Evolutionary conservation across 2,113 vertebrate species (phyloP).

Genomic region (Megaceryle maxima): DNA sequence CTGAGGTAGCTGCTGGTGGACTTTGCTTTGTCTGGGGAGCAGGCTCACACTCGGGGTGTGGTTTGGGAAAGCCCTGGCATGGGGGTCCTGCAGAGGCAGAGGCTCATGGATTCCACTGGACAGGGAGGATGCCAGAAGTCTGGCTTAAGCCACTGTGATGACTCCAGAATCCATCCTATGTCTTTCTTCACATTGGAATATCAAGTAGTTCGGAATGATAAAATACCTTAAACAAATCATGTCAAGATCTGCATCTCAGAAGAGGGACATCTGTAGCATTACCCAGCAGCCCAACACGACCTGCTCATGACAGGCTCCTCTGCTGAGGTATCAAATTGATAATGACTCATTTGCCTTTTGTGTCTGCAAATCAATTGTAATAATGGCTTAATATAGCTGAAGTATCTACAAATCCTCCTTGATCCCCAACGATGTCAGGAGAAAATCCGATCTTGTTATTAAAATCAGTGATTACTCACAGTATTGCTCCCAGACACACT

Average conservation of each 20-base stretch:
- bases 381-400: slow-evolving; percentile 63
- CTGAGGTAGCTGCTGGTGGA: not conserved
- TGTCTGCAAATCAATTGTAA: slow-evolving; percentile 43
- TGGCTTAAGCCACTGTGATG: not conserved
- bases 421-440: slow-evolving; percentile 19
- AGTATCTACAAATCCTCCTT: slow-evolving; percentile 63
- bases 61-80: not conserved
- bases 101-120: accelerated
- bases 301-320: not conserved
- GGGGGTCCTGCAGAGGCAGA: not conserved
- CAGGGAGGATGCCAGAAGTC: not conserved
- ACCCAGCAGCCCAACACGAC: not conserved
- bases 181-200: not conserved
- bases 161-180: not conserved
- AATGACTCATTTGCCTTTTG: slow-evolving; percentile 44
- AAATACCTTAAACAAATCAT: not conserved
- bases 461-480: slow-evolving; percentile 40
- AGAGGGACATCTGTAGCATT: not conserved
- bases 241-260: not conserved
- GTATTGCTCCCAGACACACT: not conserved
- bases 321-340: not conserved
- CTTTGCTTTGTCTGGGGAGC: not conserved
- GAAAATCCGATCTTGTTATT: slow-evolving; percentile 60
- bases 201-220: not conserved
- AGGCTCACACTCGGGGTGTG: not conserved